These are phyloP conservation scores for Drosophila arizonae DNA, from an alignment of 1,140 invertebrate genomes.

Conservation along the genomic window DNA sequence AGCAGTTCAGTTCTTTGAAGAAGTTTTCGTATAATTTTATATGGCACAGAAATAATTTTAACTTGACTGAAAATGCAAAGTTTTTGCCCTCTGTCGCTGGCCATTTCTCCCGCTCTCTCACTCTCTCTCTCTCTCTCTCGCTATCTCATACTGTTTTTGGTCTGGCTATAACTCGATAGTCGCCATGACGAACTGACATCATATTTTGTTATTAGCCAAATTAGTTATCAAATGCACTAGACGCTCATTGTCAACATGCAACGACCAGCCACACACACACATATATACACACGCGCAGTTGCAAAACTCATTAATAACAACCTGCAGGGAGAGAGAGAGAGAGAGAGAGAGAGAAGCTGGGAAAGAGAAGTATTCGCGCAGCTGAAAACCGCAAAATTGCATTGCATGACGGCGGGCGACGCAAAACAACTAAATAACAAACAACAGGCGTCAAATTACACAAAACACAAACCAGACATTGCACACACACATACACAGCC, in stretches of 20 bases:
- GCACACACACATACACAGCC: constrained; percentile 17
- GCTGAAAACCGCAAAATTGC: constrained; percentile 76
- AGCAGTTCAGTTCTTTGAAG: constrained; percentile 31
- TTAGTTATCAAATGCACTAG: constrained; percentile 55
- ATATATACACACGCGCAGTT: constrained; percentile 17
- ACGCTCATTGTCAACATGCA: constrained; percentile 34
- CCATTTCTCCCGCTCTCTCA: neutral
- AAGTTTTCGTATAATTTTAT: constrained; percentile 45
- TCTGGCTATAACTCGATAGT: neutral
- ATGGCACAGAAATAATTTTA: constrained; percentile 41
- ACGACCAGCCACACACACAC: neutral
- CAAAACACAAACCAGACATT: constrained; percentile 64
- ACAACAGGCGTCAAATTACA: constrained; percentile 80
- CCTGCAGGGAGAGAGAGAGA: neutral
- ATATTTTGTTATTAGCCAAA: constrained; percentile 56
- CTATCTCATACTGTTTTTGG: no score
- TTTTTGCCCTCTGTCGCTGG: neutral
- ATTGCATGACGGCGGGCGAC: constrained; percentile 72
- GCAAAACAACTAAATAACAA: constrained; percentile 79
- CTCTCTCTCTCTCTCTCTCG: neutral
- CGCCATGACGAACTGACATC: constrained; percentile 19
- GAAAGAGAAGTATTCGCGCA: neutral
- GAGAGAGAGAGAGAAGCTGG: neutral
- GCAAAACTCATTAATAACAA: constrained; percentile 76
- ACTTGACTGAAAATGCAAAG: constrained; percentile 16